Percentiles rank a stretch among this genome's conserved stretches.
These are phyloP conservation scores for Pentamera pediparva DNA, from an alignment of 53 echinoderm and acorn worm species.

Conservation along the genomic window DNA sequence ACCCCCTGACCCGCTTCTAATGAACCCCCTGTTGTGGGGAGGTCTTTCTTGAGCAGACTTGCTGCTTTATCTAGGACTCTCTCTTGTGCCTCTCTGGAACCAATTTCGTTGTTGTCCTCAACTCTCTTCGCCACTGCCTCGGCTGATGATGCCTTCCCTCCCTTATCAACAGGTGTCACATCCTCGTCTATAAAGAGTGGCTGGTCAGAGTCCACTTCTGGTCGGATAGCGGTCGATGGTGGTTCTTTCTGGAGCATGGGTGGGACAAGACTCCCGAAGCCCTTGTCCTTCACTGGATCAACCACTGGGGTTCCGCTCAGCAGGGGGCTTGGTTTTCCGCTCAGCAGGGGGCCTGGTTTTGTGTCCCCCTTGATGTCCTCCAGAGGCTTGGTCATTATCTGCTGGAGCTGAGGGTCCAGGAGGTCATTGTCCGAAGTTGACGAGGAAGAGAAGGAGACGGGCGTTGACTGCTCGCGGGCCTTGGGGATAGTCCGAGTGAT, in stretches of 20 bases:
- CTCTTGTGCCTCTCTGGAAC: not conserved
- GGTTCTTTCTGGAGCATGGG: not conserved
- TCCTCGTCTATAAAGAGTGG: constrained; percentile 15
- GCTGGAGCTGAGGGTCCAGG: constrained; percentile 75
- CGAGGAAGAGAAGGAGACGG: constrained; percentile 73
- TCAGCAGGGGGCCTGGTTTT: not conserved
- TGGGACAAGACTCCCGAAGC: not conserved
- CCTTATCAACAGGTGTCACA: not conserved
- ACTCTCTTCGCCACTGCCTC: not conserved
- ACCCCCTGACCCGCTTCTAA: not conserved
- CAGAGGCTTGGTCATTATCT: constrained; percentile 21
- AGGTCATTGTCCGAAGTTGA: constrained; percentile 83
- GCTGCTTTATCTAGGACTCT: not conserved
- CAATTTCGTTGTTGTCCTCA: not conserved
- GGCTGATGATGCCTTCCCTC: not conserved
- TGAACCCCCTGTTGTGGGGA: no score
- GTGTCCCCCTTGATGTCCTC: constrained; percentile 24
- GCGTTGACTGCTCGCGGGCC: constrained; percentile 66
- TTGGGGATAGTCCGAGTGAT: constrained; percentile 81
- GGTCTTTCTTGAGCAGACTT: no score
- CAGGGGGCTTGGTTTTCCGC: not conserved
- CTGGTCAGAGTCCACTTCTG: not conserved
- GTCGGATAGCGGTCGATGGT: not conserved
- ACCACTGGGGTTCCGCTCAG: not conserved
- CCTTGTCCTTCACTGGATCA: not conserved